Evolutionary conservation across 2,888 invertebrate species (phyloP), one percentile per base, ranked within the genome.

Genomic region (Byasa hedistus): DNA sequence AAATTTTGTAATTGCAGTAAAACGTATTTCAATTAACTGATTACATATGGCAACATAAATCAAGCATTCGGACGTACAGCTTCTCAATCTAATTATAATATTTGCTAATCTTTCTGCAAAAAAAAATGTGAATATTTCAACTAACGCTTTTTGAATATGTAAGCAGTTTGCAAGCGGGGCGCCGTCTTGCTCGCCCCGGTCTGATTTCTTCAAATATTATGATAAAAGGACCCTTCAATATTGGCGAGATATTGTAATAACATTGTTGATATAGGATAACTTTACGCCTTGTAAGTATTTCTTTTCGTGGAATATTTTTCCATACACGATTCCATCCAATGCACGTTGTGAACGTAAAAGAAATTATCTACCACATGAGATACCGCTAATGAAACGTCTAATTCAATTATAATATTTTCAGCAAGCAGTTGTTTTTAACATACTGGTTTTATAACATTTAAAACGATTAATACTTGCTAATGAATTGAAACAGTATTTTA

Each of bases 181-280:
- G 73, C 75, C 70, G 72, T 73, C 71, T 68, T 70, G 72, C 71
- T 69, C 74, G 75, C 71, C 76, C 77, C 15, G 22, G 15, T 54
- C 77, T 77, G 77, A 78, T 78, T 73, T 78, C 73, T 71, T 65
- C 71, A 73, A 78, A 80, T 81, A 78, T 78, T 83, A 82, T 83
- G 80, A 81, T 80, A 81, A 83, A 78, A 76, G 75, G 75, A 74
- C 76, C 75, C 77, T 77, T 73, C 76, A 73, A 77, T 76, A 75
- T 76, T 74, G 69, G 66, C 70, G 68, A 73, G 75, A 78, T 78
- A 76, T 76, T 72, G 76, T 71, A 75, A 76, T 76, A 75, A 73
- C 73, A 76, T 71, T 71, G 70, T 72, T 71, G 69, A 59, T 59
- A 68, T 69, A 68, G 68, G 66, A 64, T 66, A 70, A 55, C 59